Evolutionary conservation across 1,140 invertebrate species (phyloP), one percentile per base, ranked within the genome.

Genomic region (Reticulitermes speratus): DNA sequence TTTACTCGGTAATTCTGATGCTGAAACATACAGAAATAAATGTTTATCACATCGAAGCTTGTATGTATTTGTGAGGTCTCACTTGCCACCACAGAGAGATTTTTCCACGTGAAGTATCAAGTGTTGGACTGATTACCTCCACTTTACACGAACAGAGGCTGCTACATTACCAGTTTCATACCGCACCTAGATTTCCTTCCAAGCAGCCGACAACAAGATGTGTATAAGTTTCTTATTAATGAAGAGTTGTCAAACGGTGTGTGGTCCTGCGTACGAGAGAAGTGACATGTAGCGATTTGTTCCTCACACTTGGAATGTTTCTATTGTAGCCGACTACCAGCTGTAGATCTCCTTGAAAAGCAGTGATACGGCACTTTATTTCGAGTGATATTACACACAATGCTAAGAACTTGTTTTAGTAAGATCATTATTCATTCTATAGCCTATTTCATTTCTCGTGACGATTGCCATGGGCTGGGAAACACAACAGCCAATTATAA

Each of bases 211-310:
- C 65, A 25, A 75, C 65, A 25, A 30, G 25, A 75, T 25, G 7
- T 6, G 65, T 75, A 75, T 75, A 30, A 75, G 7, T 75, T 75
- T 75, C 65, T 75, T 75, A 75, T 75, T 75, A 75, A 75, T 75
- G 65, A 75, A 14, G n/a, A 75, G 25, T 75, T 75, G 65, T 75
- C 65, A 30, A n/a, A 25, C 65, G 11, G 9, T 75, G 65, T 75
- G 65, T 25, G 65, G 65, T 75, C 65, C 65, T 6, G n/a, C 65
- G 65, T 8, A 14, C 25, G n/a, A 25, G 65, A 21, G 14, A 75
- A 25, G 65, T 75, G 65, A 75, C 65, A 75, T 5, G 25, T 25
- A 30, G 65, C 65, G 65, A 75, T 75, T 75, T 75, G 65, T 75
- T 30, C 59, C n/a, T 30, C 65, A 12, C 65, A 30, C 65, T 75